Evolutionary conservation across 2,113 vertebrate species (phyloP).

Genomic region (Vulpes vulpes): DNA sequence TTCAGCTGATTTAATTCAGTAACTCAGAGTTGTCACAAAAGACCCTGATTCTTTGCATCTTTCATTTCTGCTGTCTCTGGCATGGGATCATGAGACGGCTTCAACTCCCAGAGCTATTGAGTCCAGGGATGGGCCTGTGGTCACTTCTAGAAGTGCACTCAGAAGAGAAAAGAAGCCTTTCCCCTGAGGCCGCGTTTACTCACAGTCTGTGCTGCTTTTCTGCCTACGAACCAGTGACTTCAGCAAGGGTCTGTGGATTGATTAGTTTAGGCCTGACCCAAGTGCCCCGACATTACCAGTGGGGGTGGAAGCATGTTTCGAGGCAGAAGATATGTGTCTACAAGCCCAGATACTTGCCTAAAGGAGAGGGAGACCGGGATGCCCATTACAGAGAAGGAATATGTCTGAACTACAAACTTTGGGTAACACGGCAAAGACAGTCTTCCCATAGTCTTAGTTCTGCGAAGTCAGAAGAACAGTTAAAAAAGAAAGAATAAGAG

Average conservation of each 20-base stretch:
- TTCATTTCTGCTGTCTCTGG: neutral
- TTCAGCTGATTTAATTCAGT: neutral
- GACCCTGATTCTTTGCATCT: neutral
- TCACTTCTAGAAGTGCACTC: neutral
- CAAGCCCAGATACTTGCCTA: neutral
- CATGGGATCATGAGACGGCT: neutral
- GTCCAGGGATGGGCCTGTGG: neutral
- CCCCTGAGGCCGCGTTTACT: neutral
- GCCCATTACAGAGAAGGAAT: neutral
- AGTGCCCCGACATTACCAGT: neutral
- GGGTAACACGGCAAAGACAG: neutral
- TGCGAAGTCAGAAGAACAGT: slow-evolving; percentile 7
- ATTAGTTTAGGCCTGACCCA: neutral
- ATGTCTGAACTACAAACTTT: neutral
- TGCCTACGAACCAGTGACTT: neutral
- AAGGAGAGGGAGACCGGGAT: neutral
- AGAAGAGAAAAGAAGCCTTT: neutral
- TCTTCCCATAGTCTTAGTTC: neutral
- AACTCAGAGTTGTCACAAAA: neutral
- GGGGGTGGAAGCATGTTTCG: neutral
- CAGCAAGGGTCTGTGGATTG: neutral
- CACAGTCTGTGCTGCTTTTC: neutral
- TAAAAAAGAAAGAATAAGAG: neutral
- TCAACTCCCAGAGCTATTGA: neutral
- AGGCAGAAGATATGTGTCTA: neutral